Evolutionary conservation across 2,113 vertebrate species (phyloP).

Genomic region (Macrotis lagotis): DNA sequence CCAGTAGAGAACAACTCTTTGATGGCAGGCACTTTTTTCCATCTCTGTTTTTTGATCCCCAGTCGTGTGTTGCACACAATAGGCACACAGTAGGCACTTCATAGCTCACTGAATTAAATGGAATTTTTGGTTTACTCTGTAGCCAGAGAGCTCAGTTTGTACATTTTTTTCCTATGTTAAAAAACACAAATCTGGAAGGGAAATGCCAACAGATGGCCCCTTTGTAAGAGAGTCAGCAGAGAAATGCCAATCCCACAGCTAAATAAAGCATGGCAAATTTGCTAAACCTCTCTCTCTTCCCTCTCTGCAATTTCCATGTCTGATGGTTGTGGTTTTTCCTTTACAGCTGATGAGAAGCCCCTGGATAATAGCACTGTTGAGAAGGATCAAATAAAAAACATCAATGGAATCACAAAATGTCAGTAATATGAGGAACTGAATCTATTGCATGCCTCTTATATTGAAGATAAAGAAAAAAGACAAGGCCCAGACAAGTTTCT

Average conservation of each 20-base stretch:
- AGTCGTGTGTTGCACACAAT: not conserved
- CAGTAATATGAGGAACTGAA: not conserved
- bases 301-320: not conserved
- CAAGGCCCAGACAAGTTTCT: not conserved
- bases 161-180: not conserved
- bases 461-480: not conserved
- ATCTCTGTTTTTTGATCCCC: not conserved
- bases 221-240: not conserved
- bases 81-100: not conserved
- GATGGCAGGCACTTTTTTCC: not conserved
- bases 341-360: not conserved
- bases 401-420: not conserved
- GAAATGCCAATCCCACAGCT: not conserved
- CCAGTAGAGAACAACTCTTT: not conserved
- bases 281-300: not conserved
- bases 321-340: not conserved
- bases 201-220: not conserved
- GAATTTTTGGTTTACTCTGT: not conserved
- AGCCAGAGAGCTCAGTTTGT: not conserved
- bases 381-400: not conserved
- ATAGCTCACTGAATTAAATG: not conserved
- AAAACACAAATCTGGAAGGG: not conserved
- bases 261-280: not conserved
- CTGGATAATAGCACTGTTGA: not conserved
- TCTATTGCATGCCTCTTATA: not conserved